Evolutionary conservation across 1,140 invertebrate genomes (phyloP), one percentile per base, ranked within the genome.

Genomic region (Heliconius congener): DNA sequence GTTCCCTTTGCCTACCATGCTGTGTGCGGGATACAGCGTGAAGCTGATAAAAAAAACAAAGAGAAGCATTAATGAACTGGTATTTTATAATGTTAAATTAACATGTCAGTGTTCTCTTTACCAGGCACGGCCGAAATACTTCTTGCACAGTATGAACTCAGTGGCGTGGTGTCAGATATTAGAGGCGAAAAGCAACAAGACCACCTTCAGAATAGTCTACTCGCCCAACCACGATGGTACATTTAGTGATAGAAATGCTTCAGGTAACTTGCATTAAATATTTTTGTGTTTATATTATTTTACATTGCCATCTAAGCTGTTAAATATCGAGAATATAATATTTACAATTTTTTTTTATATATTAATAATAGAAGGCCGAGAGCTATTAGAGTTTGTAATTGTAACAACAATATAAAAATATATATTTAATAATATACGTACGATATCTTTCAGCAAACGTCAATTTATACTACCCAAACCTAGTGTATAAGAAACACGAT

Each of bases 81-180:
- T 46, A 46, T 52, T 52, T 6, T 52, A 52, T 52, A 52, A 18
- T 8, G 50, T 19, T 19, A 52, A 5, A 6, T 18, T 52, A 52
- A 19, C 6, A 52, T 52, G 18, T 19, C 18, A 8, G 18, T 23
- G 9, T 57, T 23, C 3, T 4, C 8, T 57, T 11, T 72, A 9
- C 4, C 88, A 95, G 93, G 86, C 93, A 16, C 86, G 90, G 76
- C 91, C 93, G 78, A 95, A 95, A 85, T 96, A 98, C 52, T 96
- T 97, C 57, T 96, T 97, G 81, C 97, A 98, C 93, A 96, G 97
- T 83, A 98, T 98, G 86, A 98, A 99, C 84, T 96, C 96, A 66
- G 96, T 99, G 80, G 98, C 97, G 0, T 97, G 97, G 94, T 99
- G 98, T 94, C 97, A 98, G 91, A 94, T 98, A 73, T 95, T 96